These are phyloP conservation scores for Rattus norvegicus DNA, from an alignment of 2,113 vertebrate genomes.

Conservation along the genomic window DNA sequence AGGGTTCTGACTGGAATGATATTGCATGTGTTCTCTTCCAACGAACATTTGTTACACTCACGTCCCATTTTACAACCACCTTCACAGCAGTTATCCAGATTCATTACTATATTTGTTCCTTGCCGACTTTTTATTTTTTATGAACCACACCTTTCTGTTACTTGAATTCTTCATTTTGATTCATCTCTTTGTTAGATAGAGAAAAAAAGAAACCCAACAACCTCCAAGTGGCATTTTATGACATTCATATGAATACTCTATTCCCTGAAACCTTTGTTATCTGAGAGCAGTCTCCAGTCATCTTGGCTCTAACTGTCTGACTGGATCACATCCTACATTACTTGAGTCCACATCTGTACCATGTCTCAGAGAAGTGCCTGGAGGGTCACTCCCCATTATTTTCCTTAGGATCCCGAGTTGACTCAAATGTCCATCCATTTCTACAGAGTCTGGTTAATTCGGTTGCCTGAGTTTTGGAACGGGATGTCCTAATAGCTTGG, in stretches of 20 bases:
- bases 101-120: slow-evolving; percentile 34
- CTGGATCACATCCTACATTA: not conserved
- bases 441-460: not conserved
- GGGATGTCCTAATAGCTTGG: not conserved
- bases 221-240: slow-evolving; percentile 14
- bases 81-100: slow-evolving; percentile 52
- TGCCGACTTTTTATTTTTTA: slow-evolving; percentile 10
- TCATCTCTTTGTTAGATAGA: not conserved
- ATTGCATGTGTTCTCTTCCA: slow-evolving; percentile 47
- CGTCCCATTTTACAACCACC: slow-evolving; percentile 51
- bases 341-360: not conserved
- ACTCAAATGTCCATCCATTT: not conserved
- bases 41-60: slow-evolving; percentile 50
- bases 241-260: not conserved
- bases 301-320: not conserved
- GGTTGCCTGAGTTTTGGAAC: not conserved
- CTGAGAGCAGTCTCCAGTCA: not conserved
- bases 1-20: not conserved
- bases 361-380: not conserved
- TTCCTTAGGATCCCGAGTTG: not conserved
- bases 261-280: slow-evolving; percentile 18
- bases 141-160: slow-evolving; percentile 17
- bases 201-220: not conserved
- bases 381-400: not conserved
- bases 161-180: slow-evolving; percentile 41